phyloP scores from a whole-genome alignment of 2,888 invertebrate species.

The Drosophila recens region DNA sequence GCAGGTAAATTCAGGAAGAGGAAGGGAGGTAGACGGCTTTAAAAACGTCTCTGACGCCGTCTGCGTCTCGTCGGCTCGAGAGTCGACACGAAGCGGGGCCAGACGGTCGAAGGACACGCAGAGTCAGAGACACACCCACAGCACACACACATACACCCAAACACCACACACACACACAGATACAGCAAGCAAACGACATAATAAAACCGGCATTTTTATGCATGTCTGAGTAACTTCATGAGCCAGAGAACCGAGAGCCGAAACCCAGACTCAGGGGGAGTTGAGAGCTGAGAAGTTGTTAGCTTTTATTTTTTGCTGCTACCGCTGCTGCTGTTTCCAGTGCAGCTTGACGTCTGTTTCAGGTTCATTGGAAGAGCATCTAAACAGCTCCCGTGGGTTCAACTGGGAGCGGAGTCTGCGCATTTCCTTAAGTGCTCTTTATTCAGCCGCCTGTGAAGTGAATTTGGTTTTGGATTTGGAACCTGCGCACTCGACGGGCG shows the following conservation, averaged over 20 bases:
- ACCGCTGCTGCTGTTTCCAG: slow-evolving; percentile 37
- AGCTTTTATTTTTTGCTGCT: slow-evolving; percentile 16
- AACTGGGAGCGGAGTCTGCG: slow-evolving; percentile 54
- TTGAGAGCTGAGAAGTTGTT: slow-evolving; percentile 19
- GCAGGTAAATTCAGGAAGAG: neutral
- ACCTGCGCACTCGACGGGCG: slow-evolving; percentile 77
- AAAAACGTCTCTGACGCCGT: slow-evolving; percentile 51
- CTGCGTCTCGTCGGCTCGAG: slow-evolving; percentile 36
- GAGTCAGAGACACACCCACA: slow-evolving; percentile 46
- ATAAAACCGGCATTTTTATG: slow-evolving; percentile 81
- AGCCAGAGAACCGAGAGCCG: slow-evolving; percentile 46
- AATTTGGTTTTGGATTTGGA: slow-evolving; percentile 30
- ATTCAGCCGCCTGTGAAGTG: slow-evolving; percentile 56
- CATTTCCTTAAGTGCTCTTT: slow-evolving; percentile 39
- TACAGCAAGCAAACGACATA: slow-evolving; percentile 70
- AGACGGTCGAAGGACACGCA: slow-evolving; percentile 65
- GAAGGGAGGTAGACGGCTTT: slow-evolving; percentile 36
- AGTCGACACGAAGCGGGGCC: slow-evolving; percentile 33
- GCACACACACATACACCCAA: slow-evolving; percentile 17
- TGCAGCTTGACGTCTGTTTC: slow-evolving; percentile 62
- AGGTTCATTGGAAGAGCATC: slow-evolving; percentile 68
- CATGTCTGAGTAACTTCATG: slow-evolving; percentile 79
- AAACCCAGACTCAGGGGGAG: slow-evolving; percentile 13
- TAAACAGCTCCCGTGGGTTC: slow-evolving; percentile 52
- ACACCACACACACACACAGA: slow-evolving; percentile 24